Evolutionary conservation across 1,140 invertebrate genomes (phyloP), one percentile per base, ranked within the genome.

Genomic region (Nephotettix cincticeps): DNA sequence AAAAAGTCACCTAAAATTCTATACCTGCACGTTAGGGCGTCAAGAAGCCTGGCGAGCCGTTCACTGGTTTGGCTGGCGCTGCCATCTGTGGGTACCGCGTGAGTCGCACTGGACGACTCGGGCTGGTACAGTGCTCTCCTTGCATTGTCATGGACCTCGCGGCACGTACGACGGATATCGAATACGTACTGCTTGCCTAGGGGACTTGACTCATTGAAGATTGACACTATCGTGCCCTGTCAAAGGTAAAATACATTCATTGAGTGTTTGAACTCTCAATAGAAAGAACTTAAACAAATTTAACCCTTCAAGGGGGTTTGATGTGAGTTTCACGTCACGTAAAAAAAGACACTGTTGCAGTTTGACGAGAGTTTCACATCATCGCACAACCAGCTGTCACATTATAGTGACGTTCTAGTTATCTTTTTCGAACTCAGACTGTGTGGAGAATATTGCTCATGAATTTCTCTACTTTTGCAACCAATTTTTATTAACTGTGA

Each of bases 161-260:
- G 85, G 75, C 92, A 93, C 28, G 93, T 95, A 76, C 92, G 86
- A 29, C 90, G 85, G 72, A 95, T 94, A 80, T 96, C 93, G 81
- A 95, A 95, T 29, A 95, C 91, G 80, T 94, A 96, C 45, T 93
- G 91, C 74, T 94, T 93, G 2, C 93, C 93, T 32, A 93, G 79
- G 1, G 91, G 91, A 28, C 92, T 92, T 76, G 94, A 91, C 81
- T 95, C 93, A 81, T 94, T 94, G 84, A 95, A 95, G 79, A 94
- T 91, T 0, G 93, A 95, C 68, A 91, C 91, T 75, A 96, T 92
- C n/a, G 93, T 95, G 68, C 93, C 93, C 86, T 89, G 81, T 71
- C 75, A 74, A 47, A 40, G 58, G 32, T 72, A 47, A 29, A 27
- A 54, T 65, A 65, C 29, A 4, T 40, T 64, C 40, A 43, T 9